phyloP scores from a whole-genome alignment of 2,113 vertebrate genomes.

The Trachemys scripta region DNA sequence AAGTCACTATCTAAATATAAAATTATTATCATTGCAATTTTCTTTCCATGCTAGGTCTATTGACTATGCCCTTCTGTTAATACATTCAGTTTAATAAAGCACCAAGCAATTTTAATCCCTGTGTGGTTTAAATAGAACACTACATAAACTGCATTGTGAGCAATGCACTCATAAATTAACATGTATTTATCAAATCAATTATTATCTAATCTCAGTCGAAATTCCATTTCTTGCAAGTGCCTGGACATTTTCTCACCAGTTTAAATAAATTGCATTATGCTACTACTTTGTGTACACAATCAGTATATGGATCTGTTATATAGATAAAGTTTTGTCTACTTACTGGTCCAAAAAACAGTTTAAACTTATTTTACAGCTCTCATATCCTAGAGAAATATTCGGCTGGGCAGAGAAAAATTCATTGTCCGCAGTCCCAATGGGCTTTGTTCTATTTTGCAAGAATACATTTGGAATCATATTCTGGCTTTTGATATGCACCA shows the following conservation, averaged over 20 bases:
- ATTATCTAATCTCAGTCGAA: background rate
- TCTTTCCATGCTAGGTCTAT: background rate
- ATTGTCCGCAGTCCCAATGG: background rate
- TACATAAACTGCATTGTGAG: background rate
- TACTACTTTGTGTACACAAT: no score
- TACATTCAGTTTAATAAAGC: background rate
- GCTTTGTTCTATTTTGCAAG: background rate
- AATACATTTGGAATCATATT: background rate
- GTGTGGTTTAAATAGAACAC: background rate
- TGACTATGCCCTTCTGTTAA: background rate
- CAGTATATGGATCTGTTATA: background rate
- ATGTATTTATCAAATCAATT: background rate
- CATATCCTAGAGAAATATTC: background rate
- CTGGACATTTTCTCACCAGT: background rate
- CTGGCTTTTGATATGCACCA: background rate
- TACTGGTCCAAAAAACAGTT: background rate
- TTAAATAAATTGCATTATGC: background rate
- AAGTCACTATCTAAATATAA: background rate
- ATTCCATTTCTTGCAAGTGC: background rate
- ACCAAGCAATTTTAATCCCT: background rate
- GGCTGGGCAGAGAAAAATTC: background rate
- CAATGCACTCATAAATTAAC: background rate
- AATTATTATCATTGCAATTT: background rate
- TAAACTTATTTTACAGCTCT: background rate
- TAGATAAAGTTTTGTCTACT: background rate